Base-by-base conservation (phyloP, 2,888 invertebrate genomes). In the Clepsis dumicolana region DNA sequence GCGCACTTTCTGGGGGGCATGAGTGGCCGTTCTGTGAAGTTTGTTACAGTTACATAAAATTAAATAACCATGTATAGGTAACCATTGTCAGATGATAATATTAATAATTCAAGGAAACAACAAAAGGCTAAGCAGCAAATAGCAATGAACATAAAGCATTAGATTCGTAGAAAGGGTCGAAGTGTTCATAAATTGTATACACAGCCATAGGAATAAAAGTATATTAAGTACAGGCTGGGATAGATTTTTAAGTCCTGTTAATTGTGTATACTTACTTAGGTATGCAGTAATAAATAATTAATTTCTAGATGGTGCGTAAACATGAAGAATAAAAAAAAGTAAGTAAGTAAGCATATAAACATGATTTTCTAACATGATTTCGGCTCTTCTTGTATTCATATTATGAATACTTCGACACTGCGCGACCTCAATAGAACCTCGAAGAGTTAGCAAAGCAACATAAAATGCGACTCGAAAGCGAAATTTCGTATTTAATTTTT, bases 381-480 rank as follows among this genome's bases (percentile, higher is more conserved):
- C 44, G 18, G 16, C 44, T 18, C 16, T 44, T 44, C n/a, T 29
- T 18, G 38, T 18, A 44, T 44, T 0, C 44, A 44, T 18, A 44
- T 44, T 44, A 44, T 4, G 8, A 48, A 48, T 48, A 48, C 48
- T 21, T 48, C 18, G 48, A 48, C 48, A 18, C 21, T 44, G 18
- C 48, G 21, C 10, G 1, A 8, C 4, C 4, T 21, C 5, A 12
- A 48, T 21, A 48, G 21, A 21, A 48, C 18, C 1, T n/a, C 2
- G 21, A 48, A 48, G 12, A 48, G 12, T 21, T 48, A 21, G 48
- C 21, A 18, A 48, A 48, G 48, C 21, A 48, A 48, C 12, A 41
- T 16, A 18, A 48, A 5, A 7, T 29, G 29, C 35, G 21, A 48
- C 48, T 4, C 48, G n/a, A 48, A 21, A 21, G 7, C 21, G 18